Base-by-base conservation (phyloP, 1,140 invertebrate species). In the Drosophila eugracilis region DNA sequence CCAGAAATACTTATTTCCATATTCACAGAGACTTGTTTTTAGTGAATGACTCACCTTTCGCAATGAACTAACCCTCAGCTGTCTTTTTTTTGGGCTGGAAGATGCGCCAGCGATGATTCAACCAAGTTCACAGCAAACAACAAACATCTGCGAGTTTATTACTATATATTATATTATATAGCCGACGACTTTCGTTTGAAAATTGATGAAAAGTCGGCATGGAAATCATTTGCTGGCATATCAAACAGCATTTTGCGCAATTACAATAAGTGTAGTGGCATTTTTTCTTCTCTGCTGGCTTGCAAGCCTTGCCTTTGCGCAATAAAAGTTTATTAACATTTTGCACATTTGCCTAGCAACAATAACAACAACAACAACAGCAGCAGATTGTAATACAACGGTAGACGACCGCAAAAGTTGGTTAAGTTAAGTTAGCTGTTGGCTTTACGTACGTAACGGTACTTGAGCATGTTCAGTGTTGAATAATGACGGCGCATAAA, bases 301-400 rank as follows among this genome's bases (percentile, higher is more conserved):
- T n/a, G n/a, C n/a, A 4, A 19, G 26, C 45, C 39, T 63, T 63
- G 50, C 34, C 59, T 85, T 86, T 86, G 77, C 81, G 73, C 77
- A 86, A 86, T 80, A 77, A 80, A 81, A 86, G 81, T 85, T 85
- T 85, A 85, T 85, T 86, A 86, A 86, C 81, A 86, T 81, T 85
- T 85, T 86, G 73, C 67, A 60, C 75, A 84, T 83, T 83, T 83
- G 78, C 78, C 53, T 79, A 72, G 65, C 71, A 85, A 79, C 75
- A 59, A 62, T 39, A 65, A 39, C 15, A 55, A 54, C 9, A 39
- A 39, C n/a, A 32, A 12, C n/a, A 32, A 32, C 4, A 32, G 52
- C 30, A 77, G 36, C 26, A 39, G 57, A 32, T 55, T 60, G 36
- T 34, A 45, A 63, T 62, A 39, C 50, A 60, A 34, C 67, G 74